Evolutionary conservation across 2,888 invertebrate genomes (phyloP), one percentile per base, ranked within the genome.

Genomic region (Drosophila leonis): DNA sequence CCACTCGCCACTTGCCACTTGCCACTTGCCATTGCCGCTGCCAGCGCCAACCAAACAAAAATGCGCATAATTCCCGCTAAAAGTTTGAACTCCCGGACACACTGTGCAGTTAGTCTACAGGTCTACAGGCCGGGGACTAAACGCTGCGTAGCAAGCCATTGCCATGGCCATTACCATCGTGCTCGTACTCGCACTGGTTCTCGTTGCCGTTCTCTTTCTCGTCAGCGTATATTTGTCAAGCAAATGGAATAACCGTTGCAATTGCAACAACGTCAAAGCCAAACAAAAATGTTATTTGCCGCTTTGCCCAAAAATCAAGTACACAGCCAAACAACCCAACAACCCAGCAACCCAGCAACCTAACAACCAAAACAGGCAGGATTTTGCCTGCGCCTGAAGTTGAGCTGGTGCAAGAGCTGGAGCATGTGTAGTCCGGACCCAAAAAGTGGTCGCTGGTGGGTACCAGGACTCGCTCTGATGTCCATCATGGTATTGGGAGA

Each of bases 241-340:
- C 87, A 85, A 85, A 85, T 85, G 84, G 89, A 85, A 85, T 87
- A 85, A 83, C 84, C 89, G 88, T 78, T 88, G 88, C 83, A 77
- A 86, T 85, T 83, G 87, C 84, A 88, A 88, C 81, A 85, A 85
- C 84, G 84, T 85, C 84, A 88, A 88, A 85, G 78, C 84, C 87
- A 85, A 88, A 85, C 84, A 85, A 85, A 85, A 85, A 85, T 85
- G 88, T 86, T 85, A 85, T 85, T 85, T 85, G 84, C 84, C 89
- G 88, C 86, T 84, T 86, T 84, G 76, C 88, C 88, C 84, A 86
- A 88, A 85, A 85, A 85, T 85, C 88, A 85, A 88, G 84, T 85
- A 85, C 88, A 85, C 82, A 82, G 65, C 74, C 88, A 85, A 78
- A 75, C 82, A 67, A 41, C 48, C 64, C 31, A 72, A 49, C 77